Conservation (phyloP, 2,888 invertebrate genomes). For the Pristionchus exspectatus region DNA sequence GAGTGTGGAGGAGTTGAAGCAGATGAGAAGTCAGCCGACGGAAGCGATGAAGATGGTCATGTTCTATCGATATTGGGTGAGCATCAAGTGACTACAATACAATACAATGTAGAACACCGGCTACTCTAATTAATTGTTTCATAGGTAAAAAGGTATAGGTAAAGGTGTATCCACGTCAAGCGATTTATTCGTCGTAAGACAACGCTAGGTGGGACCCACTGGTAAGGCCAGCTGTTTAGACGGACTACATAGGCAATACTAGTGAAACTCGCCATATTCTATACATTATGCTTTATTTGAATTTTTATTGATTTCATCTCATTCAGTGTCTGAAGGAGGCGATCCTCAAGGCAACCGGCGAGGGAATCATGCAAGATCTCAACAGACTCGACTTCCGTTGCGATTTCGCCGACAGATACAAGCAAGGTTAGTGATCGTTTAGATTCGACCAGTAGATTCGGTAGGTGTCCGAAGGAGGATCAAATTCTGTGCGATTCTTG, state of each 20-base stretch:
- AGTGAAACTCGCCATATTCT: too few species aligned
- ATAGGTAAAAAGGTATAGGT: too few species aligned
- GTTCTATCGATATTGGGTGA: slow-evolving; percentile 78
- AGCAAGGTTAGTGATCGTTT: slow-evolving; percentile 64
- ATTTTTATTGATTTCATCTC: neutral
- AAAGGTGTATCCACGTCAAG: too few species aligned
- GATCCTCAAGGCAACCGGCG: slow-evolving; percentile 78
- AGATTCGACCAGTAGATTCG: neutral
- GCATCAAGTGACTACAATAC: neutral
- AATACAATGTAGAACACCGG: too few species aligned
- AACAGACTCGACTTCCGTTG: slow-evolving; percentile 76
- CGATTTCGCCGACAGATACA: slow-evolving; percentile 71
- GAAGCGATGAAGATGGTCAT: slow-evolving; percentile 78
- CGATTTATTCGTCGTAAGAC: too few species aligned
- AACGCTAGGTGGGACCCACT: too few species aligned
- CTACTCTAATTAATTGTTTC: too few species aligned
- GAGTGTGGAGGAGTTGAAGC: slow-evolving; percentile 73
- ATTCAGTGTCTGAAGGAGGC: slow-evolving; percentile 78
- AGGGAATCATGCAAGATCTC: slow-evolving; percentile 77
- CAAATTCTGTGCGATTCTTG: neutral
- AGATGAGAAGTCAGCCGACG: slow-evolving; percentile 75
- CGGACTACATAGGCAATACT: too few species aligned
- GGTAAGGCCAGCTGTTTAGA: too few species aligned
- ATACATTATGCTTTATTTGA: too few species aligned
- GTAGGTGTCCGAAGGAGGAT: neutral